Evolutionary conservation across 30 jellyfish, hydroid and myxozoan genomes (phyloP).

Genomic region (Chironex yamaguchii): DNA sequence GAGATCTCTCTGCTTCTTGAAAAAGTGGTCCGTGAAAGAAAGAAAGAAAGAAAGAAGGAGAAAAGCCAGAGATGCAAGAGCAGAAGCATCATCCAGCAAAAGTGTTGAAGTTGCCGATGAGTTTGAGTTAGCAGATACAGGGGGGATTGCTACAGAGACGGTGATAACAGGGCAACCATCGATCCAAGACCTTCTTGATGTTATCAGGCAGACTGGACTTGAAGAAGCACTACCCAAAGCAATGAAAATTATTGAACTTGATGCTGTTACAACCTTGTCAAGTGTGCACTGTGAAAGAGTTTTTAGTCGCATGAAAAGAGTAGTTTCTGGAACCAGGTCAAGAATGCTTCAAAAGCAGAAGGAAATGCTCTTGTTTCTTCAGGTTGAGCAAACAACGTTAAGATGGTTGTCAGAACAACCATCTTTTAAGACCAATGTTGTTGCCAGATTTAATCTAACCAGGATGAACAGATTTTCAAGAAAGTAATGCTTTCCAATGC

Average conservation of each 20-base stretch:
- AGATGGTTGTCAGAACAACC: constrained; percentile 10
- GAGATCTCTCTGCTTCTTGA: constrained; percentile 5
- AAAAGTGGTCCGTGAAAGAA: background rate
- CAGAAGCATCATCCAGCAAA: too few relatives aligned
- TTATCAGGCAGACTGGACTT: constrained; percentile 3
- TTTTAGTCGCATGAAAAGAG: constrained; percentile 19
- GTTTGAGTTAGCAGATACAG: background rate
- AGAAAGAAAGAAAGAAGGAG: too few relatives aligned
- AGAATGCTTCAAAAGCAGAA: constrained; percentile 9
- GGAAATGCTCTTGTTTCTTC: constrained; percentile 15
- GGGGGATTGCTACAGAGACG: background rate
- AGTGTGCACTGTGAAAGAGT: constrained; percentile 42
- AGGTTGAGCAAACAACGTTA: constrained; percentile 11
- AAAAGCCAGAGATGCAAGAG: too few relatives aligned
- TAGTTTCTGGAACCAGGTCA: background rate
- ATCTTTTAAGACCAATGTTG: background rate
- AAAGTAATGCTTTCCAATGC: too few relatives aligned
- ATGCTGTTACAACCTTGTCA: constrained; percentile 26
- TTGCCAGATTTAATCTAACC: constrained; percentile 19
- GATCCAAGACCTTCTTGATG: constrained; percentile 23
- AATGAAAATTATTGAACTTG: constrained; percentile 11
- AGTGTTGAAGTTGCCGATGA: constrained; percentile 2
- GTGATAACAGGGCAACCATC: background rate
- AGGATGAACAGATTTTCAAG: too few relatives aligned
- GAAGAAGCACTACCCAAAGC: constrained; percentile 43